phyloP scores from a whole-genome alignment of 2,113 vertebrate species.

The Arenaria interpres region DNA sequence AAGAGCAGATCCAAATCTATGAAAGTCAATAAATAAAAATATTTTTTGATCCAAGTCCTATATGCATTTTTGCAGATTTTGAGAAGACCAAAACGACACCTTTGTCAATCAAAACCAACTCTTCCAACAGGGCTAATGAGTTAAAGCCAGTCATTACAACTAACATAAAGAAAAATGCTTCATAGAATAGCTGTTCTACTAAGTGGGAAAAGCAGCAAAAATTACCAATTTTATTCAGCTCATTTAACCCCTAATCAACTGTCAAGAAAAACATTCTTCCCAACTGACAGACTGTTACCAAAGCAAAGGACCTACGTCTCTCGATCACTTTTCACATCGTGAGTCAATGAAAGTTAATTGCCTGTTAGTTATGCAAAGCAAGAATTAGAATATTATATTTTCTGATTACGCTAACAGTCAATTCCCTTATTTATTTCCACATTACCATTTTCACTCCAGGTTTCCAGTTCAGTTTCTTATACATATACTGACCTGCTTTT shows the following conservation, averaged over 20 bases:
- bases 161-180: conserved; percentile 47
- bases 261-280: conserved; percentile 70
- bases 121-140: conserved; percentile 32
- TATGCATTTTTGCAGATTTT: background rate
- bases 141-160: conserved; percentile 56
- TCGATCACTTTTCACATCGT: conserved; percentile 28
- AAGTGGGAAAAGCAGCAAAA: conserved; percentile 67
- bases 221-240: conserved; percentile 70
- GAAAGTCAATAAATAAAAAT: background rate
- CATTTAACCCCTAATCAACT: conserved; percentile 78
- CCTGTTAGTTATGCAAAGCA: conserved; percentile 58
- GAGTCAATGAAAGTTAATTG: conserved; percentile 65
- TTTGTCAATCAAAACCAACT: conserved; percentile 56
- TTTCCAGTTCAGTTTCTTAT: conserved; percentile 7
- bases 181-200: conserved; percentile 59
- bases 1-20: background rate
- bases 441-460: conserved; percentile 5
- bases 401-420: conserved; percentile 50
- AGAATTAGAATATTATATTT: conserved; percentile 18
- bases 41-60: background rate
- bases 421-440: conserved; percentile 44
- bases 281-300: conserved; percentile 64
- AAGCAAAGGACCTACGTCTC: conserved; percentile 23
- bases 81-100: background rate
- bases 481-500: background rate